phyloP scores from a whole-genome alignment of 2,888 invertebrate species.

The Willowsia nigromaculata region DNA sequence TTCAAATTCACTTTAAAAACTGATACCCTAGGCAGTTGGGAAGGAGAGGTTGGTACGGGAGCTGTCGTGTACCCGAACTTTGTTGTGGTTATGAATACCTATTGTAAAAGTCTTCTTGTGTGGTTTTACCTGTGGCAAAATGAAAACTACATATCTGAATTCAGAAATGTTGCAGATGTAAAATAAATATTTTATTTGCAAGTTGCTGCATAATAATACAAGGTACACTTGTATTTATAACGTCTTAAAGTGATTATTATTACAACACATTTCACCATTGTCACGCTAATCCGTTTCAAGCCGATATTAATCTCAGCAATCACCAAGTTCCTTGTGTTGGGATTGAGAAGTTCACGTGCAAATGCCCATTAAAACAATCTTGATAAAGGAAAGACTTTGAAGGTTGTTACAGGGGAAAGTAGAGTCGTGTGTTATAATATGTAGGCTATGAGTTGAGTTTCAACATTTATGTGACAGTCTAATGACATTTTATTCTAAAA shows the following conservation, averaged over 20 bases:
- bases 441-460: background rate
- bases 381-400: background rate
- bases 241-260: conserved; percentile 2
- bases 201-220: background rate
- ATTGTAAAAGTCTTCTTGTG: background rate
- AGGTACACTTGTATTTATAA: background rate
- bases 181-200: background rate
- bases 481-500: no score
- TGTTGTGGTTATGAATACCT: background rate
- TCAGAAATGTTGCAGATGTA: background rate
- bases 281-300: conserved; percentile 15
- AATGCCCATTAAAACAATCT: conserved; percentile 49
- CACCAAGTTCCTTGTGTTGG: conserved; percentile 41
- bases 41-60: background rate
- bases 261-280: conserved; percentile 7
- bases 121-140: background rate
- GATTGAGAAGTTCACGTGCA: conserved; percentile 49
- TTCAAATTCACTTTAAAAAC: conserved; percentile 56
- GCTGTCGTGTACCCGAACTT: background rate
- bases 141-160: background rate
- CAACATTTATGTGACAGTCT: no score
- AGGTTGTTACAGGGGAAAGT: background rate
- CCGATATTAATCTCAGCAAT: conserved; percentile 36
- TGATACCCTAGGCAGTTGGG: conserved; percentile 54
- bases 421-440: background rate